Evolutionary conservation across 1,140 invertebrate genomes (phyloP).

Genomic region (Colletes latitarsis): DNA sequence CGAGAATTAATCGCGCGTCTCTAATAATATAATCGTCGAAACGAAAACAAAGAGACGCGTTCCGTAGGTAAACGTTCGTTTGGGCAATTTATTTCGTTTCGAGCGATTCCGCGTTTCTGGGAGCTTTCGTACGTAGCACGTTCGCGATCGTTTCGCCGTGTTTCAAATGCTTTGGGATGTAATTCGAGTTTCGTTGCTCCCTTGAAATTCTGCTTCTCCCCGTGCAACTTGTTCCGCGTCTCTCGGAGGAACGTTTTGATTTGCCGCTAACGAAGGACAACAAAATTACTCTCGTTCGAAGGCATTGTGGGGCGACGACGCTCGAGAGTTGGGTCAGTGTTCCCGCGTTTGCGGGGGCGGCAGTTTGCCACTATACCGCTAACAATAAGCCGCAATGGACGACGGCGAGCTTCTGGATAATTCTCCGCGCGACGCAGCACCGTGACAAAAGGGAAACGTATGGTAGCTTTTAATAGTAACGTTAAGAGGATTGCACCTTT

Average conservation of each 20-base stretch:
- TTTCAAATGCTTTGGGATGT: background rate
- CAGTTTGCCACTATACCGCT: background rate
- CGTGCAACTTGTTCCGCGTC: conserved; percentile 1
- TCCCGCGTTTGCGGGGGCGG: background rate
- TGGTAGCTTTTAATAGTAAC: no score
- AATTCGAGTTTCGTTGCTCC: background rate
- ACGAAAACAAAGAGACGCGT: no score
- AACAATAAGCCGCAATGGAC: no score
- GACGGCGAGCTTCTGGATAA: no score
- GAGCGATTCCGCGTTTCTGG: no score
- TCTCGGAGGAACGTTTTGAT: conserved; percentile 23
- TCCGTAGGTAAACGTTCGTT: no score
- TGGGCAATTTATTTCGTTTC: no score
- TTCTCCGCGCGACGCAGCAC: no score
- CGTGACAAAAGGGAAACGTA: background rate
- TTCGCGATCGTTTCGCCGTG: background rate
- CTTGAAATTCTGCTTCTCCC: conserved; percentile 16
- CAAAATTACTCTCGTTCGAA: conserved; percentile 22
- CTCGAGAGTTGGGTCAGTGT: background rate
- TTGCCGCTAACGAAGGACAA: conserved; percentile 15
- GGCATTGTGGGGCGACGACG: background rate
- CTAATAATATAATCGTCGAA: background rate
- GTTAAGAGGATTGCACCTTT: no score
- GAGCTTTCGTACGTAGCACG: background rate
- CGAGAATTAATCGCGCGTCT: background rate